phyloP scores from a whole-genome alignment of 1,140 invertebrate species.

The Ridgeia piscesae region DNA sequence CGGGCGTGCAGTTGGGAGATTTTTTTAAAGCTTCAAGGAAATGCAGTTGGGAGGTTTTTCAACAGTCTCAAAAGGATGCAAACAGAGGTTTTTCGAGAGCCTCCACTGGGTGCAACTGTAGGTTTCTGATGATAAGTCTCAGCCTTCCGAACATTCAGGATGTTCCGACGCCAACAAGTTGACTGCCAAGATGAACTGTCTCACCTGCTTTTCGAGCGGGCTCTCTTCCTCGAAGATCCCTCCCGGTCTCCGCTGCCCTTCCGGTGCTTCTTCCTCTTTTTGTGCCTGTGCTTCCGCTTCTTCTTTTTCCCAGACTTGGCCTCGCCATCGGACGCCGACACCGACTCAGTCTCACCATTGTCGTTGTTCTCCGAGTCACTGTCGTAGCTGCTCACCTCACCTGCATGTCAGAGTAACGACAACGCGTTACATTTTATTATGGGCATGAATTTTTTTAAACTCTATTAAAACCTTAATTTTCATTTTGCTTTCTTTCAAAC shows the following conservation, averaged over 20 bases:
- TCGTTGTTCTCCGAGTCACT: background rate
- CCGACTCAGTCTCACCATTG: background rate
- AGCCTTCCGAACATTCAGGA: too few species aligned
- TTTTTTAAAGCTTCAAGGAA: too few species aligned
- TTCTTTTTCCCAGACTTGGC: background rate
- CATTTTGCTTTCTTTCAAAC: background rate
- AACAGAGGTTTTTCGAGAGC: too few species aligned
- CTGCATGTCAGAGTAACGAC: background rate
- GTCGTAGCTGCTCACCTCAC: background rate
- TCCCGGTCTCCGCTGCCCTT: background rate
- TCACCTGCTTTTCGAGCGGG: background rate
- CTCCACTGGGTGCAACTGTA: too few species aligned
- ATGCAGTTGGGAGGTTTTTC: too few species aligned
- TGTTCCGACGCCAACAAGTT: too few species aligned
- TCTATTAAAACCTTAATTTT: background rate
- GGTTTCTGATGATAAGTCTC: too few species aligned
- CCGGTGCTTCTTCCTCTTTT: background rate
- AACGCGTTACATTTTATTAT: background rate
- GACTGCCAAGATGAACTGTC: too few species aligned
- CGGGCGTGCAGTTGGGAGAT: too few species aligned
- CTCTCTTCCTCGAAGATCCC: background rate
- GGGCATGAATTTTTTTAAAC: background rate
- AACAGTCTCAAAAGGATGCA: too few species aligned
- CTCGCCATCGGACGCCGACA: background rate
- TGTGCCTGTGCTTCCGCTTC: background rate